Base-by-base conservation (phyloP, 1,140 invertebrate genomes). In the Drosophila sulfurigaster region DNA sequence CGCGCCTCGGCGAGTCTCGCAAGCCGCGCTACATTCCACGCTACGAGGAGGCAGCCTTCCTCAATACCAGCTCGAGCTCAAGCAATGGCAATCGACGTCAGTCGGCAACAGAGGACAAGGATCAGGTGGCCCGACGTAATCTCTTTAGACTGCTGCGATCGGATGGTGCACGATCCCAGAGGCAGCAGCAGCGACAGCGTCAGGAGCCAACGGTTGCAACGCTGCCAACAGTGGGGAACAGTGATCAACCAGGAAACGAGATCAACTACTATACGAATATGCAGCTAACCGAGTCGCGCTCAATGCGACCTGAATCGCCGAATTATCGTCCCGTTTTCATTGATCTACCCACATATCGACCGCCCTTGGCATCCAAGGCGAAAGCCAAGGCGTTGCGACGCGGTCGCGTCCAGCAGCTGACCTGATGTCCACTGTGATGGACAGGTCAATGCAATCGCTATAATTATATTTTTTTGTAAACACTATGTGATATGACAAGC, bases 1-100 rank as follows among this genome's bases (percentile, higher is more conserved):
- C 43, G 5, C 65, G 65, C 32, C 13, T 51, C 1, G 71, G 72
- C 0, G 73, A 76, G 16, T 81, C 66, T 0, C 79, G 91, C n/a
- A 92, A 91, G 59, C 91, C 91, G 1, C 90, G 91, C n/a, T 92
- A 92, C 45, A 92, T 92, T 43, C 91, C 91, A 0, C 90, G 91
- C 32, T 92, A 91, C 64, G 91, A 92, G 68, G 83, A 92, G 71
- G 67, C 78, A 0, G 75, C 81, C 7, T 85, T 85, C 8, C 68
- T 85, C 1, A 86, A 80, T 8, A 54, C 32, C 48, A 86, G 13
- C 48, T 13, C 28, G 11, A 65, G 51, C 13, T 25, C 20, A 25
- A 71, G 64, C 38, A 57, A 38, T 13, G 20, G 51, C 8, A 43
- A 35, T 15, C n/a, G 20, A 51, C 57, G 41, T 43, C 54, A 43